Evolutionary conservation across 2,113 vertebrate genomes (phyloP), one percentile per base, ranked within the genome.

Genomic region (Pogonocichla stellata): DNA sequence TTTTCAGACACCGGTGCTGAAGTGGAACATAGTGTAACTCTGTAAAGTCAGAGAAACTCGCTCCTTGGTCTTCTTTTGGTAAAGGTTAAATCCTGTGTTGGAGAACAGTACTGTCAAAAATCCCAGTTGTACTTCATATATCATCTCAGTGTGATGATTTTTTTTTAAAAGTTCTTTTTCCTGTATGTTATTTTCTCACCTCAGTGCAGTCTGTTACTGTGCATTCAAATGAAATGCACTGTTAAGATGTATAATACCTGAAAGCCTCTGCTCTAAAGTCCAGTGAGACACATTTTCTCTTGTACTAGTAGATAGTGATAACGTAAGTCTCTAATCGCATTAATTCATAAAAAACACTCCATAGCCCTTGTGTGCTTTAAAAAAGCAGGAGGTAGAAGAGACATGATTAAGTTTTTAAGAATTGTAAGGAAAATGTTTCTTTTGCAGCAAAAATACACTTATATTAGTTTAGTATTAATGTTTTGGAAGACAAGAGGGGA

Each of bases 271-370:
- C 70, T 94, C 42, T 79, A 1, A 80, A 77, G 74, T 87, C 93
- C 85, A 70, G 34, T 72, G 94, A 93, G 91, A 88, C 58, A 51
- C 74, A 88, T 95, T 94, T 95, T 87, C 42, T 54, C 71, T 88
- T 90, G 92, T 66, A 69, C 70, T 91, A 24, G 70, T 90, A 88
- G 80, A 43, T 33, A 72, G 78, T 70, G 70, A 62, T 94, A 89
- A 89, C 10, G 1, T 74, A 72, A 85, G 42, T 89, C 94, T 92
- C 87, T 91, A 88, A 94, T 93, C 94, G 94, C 91, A 91, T 93
- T 94, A 91, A 70, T 90, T 95, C 1, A 43, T 65, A 90, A 90
- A 73, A 96, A 90, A 58, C 64, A 90, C 26, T 47, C 47, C n/a
- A 10, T 73, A 90, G 60, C 85, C 57, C 67, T 88, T 58, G 58